Percentiles rank a stretch among this genome's conserved stretches.
Conservation (phyloP, 2,113 vertebrate genomes). For the Sapajus apella region DNA sequence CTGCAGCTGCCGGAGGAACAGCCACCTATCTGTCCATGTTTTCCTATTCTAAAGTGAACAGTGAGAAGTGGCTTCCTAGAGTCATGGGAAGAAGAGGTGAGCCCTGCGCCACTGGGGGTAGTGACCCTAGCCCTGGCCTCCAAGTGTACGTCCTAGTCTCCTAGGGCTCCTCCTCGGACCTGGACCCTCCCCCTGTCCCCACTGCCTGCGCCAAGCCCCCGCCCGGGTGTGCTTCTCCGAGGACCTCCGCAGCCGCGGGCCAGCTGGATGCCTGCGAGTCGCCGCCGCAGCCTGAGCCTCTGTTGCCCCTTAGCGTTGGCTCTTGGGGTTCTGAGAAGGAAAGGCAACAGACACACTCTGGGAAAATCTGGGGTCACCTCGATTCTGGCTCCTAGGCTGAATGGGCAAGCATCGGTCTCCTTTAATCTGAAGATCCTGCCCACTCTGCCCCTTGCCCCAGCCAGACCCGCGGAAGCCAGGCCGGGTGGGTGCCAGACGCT, state of each 20-base stretch:
- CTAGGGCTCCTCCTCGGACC: background rate
- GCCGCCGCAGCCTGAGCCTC: conserved; percentile 81
- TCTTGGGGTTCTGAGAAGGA: conserved; percentile 70
- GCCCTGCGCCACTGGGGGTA: background rate
- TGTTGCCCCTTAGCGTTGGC: conserved; percentile 87
- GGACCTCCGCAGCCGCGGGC: conserved; percentile 71
- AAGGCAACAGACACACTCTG: background rate
- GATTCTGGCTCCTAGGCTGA: rapidly evolving
- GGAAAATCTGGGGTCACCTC: background rate
- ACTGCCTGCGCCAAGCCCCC: background rate
- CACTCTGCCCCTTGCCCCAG: background rate
- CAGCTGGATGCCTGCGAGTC: conserved; percentile 8
- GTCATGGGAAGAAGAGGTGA: background rate
- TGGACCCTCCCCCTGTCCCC: background rate
- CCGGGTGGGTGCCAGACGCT: rapidly evolving
- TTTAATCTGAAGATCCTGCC: background rate
- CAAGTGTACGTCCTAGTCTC: too few species aligned
- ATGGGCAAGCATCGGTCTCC: background rate
- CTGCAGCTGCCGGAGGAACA: too few species aligned
- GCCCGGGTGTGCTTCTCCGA: background rate
- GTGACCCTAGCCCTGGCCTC: background rate
- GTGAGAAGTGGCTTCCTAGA: background rate
- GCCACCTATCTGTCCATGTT: background rate
- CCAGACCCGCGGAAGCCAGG: rapidly evolving
- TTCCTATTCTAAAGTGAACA: background rate